Evolutionary conservation across 1,140 invertebrate species (phyloP).

Genomic region (Macrocentrus cingulum): DNA sequence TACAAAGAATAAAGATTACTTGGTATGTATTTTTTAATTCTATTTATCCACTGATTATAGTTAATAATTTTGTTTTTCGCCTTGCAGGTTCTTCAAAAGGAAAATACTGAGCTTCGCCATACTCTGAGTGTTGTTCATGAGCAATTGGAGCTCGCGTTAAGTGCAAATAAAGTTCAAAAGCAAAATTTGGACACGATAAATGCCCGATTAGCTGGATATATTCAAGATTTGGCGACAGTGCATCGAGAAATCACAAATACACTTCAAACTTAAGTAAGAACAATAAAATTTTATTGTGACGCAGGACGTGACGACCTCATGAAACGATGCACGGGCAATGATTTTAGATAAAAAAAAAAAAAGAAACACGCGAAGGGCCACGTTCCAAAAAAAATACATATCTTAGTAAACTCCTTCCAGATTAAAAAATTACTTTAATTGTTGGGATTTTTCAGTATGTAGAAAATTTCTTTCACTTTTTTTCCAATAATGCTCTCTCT

Average conservation of each 20-base stretch:
- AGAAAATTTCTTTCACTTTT: conserved; percentile 4
- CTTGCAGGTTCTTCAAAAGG: conserved; percentile 67
- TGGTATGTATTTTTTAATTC: conserved; percentile 39
- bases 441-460: conserved; percentile 21
- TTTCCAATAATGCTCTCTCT: too few species aligned
- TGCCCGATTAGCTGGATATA: conserved; percentile 77
- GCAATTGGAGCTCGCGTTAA: conserved; percentile 78
- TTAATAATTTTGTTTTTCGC: too few species aligned
- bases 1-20: conserved; percentile 57
- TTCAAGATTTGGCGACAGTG: conserved; percentile 83
- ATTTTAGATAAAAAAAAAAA: too few species aligned
- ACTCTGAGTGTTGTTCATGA: conserved; percentile 77
- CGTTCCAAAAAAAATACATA: conserved; percentile 34
- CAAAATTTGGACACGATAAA: conserved; percentile 84
- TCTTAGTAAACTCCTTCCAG: conserved; percentile 31
- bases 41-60: conserved; percentile 1
- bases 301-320: conserved; percentile 25
- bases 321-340: conserved; percentile 10
- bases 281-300: conserved; percentile 19
- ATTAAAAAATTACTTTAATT: conserved; percentile 8
- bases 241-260: conserved; percentile 81
- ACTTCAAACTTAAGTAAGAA: conserved; percentile 69
- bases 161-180: conserved; percentile 80
- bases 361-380: conserved; percentile 28
- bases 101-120: conserved; percentile 72